Conservation (phyloP, 2,797 vertebrate species). For the Rachycentron canadum region DNA sequence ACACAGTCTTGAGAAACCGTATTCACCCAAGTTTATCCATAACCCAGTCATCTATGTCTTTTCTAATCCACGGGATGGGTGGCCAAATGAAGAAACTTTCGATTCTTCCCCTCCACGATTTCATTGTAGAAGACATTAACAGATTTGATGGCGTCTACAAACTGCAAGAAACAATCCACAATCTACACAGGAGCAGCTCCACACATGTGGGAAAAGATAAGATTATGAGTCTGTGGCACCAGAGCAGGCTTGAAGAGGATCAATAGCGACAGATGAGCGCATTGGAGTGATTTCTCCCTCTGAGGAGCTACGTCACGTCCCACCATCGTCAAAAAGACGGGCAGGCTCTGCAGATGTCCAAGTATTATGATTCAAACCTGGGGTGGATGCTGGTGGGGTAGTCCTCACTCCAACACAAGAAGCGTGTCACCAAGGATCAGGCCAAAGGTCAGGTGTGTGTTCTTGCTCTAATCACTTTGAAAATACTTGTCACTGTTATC, state of each 20-base stretch:
- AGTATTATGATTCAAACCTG: slow-evolving; percentile 25
- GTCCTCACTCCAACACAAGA: neutral
- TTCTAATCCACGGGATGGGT: slow-evolving; percentile 22
- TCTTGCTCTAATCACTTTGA: neutral
- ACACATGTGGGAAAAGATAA: slow-evolving; percentile 52
- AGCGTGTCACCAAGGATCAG: neutral
- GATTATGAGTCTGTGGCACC: slow-evolving; percentile 53
- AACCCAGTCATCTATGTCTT: neutral
- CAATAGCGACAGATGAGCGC: slow-evolving; percentile 59
- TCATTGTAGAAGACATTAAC: slow-evolving; percentile 22
- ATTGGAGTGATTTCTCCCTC: slow-evolving; percentile 49
- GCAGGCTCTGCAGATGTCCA: slow-evolving; percentile 22
- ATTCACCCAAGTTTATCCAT: neutral
- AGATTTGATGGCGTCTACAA: slow-evolving; percentile 20
- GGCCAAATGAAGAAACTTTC: slow-evolving; percentile 9
- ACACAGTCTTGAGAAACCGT: neutral
- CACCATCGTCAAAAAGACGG: slow-evolving; percentile 40
- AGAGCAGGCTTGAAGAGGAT: slow-evolving; percentile 62
- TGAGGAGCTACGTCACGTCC: slow-evolving; percentile 48
- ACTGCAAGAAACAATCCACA: neutral
- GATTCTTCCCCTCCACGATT: neutral
- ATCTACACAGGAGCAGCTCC: slow-evolving; percentile 13
- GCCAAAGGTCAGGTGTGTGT: neutral
- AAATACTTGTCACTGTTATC: neutral
- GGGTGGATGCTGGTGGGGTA: slow-evolving; percentile 25